A percentile compares a stretch with the other conserved stretches of the same genome.
Evolutionary conservation across 2,113 vertebrate genomes (phyloP).

Genomic region (Struthidea cinerea): DNA sequence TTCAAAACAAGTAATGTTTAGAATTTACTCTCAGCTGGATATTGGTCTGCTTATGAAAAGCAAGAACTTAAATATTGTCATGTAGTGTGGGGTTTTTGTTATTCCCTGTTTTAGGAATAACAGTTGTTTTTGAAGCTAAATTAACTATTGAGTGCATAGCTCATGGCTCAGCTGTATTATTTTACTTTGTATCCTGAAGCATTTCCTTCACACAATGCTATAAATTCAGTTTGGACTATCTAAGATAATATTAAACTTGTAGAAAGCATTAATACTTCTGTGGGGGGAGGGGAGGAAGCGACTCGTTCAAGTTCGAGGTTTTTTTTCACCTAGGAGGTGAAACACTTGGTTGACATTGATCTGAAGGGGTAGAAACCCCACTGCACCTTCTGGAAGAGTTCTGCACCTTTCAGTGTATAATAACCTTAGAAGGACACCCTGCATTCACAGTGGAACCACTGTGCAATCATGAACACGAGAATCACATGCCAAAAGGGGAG

Average conservation of each 20-base stretch:
- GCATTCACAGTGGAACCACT: neutral
- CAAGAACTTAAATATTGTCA: constrained; percentile 1
- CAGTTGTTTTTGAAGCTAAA: neutral
- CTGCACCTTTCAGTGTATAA: neutral
- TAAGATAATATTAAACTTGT: neutral
- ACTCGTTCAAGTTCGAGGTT: neutral
- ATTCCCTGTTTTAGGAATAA: neutral
- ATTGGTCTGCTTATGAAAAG: neutral
- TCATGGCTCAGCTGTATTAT: neutral
- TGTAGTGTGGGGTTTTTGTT: neutral
- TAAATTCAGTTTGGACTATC: neutral
- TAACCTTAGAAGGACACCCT: neutral
- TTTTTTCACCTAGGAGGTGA: neutral
- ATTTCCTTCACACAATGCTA: neutral
- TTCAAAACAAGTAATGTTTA: neutral
- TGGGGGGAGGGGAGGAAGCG: neutral
- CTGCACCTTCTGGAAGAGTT: neutral
- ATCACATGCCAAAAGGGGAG: neutral
- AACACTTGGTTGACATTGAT: neutral
- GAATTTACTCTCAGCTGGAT: neutral
- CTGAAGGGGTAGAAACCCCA: neutral
- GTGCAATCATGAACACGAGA: neutral
- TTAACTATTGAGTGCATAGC: neutral
- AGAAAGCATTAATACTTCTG: neutral
- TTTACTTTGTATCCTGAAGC: neutral